Evolutionary conservation across 2,113 vertebrate genomes (phyloP), one percentile per base, ranked within the genome.

Genomic region (Ctenomys sociabilis): DNA sequence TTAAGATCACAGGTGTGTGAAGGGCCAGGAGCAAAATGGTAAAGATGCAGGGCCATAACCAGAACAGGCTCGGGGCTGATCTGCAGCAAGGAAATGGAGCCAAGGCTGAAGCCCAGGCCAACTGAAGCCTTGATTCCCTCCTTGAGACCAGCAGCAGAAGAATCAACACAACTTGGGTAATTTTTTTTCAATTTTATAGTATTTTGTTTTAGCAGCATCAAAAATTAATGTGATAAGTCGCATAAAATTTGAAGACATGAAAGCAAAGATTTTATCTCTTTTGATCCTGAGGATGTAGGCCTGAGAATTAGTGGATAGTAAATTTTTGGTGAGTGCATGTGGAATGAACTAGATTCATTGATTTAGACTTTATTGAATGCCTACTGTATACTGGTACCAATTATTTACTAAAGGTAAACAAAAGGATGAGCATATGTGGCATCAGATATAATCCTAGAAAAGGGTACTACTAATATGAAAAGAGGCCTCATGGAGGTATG

Each of bases 201-300:
- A n/a, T 54, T 94, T 97, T 95, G 40, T 77, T 89, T 91, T 43
- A 83, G 19, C 26, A 85, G 64, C 49, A 91, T 43, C 6, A 89
- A 45, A 86, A 91, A 75, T 73, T 30, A 82, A 77, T 64, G 52
- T 37, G 80, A 88, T 72, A 83, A 77, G 14, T 54, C 78, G 77
- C 70, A 77, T 88, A 3, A 93, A 59, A 24, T 91, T 95, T 61
- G 43, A 82, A 82, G 61, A 66, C 37, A 91, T 4, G n/a, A 91
- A 75, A 14, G 61, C 64, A 88, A 85, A 68, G 14, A 85, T 54
- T 95, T 95, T 30, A 59, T 91, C 68, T 64, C 37, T 90, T 97
- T 94, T 57, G 19, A 83, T 59, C 45, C 59, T 80, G 90, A 80
- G 37, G 14, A 59, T 22, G 16, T 49, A 59, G 30, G 40, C 59